Evolutionary conservation across 2,797 vertebrate genomes (phyloP).

Genomic region (Alauda arvensis): DNA sequence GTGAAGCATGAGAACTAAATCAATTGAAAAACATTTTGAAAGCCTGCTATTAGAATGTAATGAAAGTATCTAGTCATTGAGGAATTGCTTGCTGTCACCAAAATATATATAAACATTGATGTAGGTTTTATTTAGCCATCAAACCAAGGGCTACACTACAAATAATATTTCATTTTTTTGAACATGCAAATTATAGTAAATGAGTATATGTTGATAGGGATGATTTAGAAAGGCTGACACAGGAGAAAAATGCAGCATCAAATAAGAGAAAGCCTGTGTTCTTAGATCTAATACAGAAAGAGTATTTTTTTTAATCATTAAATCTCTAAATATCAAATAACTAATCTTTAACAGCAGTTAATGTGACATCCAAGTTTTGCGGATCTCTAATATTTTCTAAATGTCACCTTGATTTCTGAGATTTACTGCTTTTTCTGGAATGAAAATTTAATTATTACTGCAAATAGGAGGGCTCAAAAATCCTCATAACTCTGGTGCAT

Average conservation of each 20-base stretch:
- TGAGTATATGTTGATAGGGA: background rate
- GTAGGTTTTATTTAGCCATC: background rate
- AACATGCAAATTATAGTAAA: background rate
- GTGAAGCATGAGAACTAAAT: background rate
- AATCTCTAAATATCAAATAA: background rate
- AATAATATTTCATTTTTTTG: background rate
- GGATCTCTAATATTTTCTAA: background rate
- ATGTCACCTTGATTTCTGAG: background rate
- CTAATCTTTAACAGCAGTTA: background rate
- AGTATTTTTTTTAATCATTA: background rate
- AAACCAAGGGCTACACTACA: background rate
- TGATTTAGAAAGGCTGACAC: background rate
- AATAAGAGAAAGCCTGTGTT: background rate
- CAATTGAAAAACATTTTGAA: background rate
- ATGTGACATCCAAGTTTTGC: background rate
- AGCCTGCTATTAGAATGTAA: background rate
- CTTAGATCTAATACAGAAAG: background rate
- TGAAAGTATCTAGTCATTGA: background rate
- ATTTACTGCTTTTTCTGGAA: background rate
- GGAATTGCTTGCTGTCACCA: background rate
- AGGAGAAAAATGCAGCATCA: background rate
- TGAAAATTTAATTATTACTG: background rate
- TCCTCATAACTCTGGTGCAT: background rate
- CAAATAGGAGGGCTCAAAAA: background rate
- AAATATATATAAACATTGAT: background rate